A percentile compares a stretch with the other conserved stretches of the same genome.
phyloP scores from a whole-genome alignment of 2,113 vertebrate species.

The Donacobius atricapilla region DNA sequence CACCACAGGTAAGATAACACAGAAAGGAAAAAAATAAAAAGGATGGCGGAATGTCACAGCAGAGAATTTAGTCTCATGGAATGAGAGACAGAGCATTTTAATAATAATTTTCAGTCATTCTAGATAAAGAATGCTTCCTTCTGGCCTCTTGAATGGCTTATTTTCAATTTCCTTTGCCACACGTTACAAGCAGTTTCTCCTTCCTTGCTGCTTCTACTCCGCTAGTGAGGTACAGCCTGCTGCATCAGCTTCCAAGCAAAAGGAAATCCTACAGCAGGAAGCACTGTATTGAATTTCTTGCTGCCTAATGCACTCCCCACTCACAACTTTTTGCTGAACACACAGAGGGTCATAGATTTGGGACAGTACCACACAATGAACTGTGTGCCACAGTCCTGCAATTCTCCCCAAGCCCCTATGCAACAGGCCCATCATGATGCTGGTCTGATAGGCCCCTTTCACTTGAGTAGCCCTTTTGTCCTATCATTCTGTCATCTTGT shows the following conservation, averaged over 20 bases:
- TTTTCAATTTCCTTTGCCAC: not conserved
- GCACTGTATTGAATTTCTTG: not conserved
- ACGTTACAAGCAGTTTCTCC: not conserved
- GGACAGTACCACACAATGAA: not conserved
- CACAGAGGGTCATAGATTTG: not conserved
- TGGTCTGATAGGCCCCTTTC: not conserved
- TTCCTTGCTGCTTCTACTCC: not conserved
- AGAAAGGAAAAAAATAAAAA: not conserved
- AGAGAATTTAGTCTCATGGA: not conserved
- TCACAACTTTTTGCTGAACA: not conserved
- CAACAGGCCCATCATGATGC: not conserved
- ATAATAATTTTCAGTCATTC: not conserved
- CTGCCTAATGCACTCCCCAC: not conserved
- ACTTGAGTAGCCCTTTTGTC: not conserved
- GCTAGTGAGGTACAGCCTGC: not conserved
- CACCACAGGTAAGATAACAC: conserved; percentile 9
- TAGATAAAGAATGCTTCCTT: not conserved
- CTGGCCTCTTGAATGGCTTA: not conserved
- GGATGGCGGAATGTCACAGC: not conserved
- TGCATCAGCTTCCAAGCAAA: not conserved
- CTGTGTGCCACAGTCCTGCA: not conserved
- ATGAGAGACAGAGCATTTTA: not conserved
- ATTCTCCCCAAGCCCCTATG: not conserved
- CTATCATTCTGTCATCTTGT: not conserved
- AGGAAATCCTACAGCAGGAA: not conserved